phyloP scores from a whole-genome alignment of 2,113 vertebrate genomes.

The Spilogale gracilis region DNA sequence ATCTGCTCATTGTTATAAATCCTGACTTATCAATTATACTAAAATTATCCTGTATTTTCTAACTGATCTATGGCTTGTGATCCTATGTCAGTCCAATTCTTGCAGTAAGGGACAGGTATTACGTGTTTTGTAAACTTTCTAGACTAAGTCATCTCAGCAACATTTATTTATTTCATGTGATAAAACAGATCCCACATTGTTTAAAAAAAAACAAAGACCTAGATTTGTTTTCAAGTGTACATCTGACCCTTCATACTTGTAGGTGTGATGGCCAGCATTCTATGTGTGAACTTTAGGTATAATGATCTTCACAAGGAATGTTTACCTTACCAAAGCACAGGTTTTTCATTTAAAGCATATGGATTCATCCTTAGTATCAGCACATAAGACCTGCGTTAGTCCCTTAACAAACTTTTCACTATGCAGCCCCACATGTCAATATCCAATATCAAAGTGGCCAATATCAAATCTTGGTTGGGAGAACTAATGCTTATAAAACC shows the following conservation, averaged over 20 bases:
- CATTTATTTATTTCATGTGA: slow-evolving; percentile 35
- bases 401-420: neutral
- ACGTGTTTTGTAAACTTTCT: neutral
- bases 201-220: neutral
- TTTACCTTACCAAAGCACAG: neutral
- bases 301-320: neutral
- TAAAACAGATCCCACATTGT: neutral
- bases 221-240: neutral
- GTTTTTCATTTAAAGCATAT: slow-evolving; percentile 33
- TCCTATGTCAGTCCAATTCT: neutral
- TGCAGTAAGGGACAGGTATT: neutral
- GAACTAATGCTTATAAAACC: neutral
- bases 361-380: neutral
- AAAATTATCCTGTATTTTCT: neutral
- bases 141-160: neutral
- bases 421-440: neutral
- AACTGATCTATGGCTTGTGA: neutral
- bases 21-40: neutral
- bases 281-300: neutral
- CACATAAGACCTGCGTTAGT: neutral
- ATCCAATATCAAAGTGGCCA: neutral
- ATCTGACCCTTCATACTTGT: neutral
- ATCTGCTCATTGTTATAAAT: neutral
- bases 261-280: neutral
- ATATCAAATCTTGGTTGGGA: neutral